Evolutionary conservation across 2,888 invertebrate species (phyloP), one percentile per base, ranked within the genome.

Genomic region (Dasypogon diadema): DNA sequence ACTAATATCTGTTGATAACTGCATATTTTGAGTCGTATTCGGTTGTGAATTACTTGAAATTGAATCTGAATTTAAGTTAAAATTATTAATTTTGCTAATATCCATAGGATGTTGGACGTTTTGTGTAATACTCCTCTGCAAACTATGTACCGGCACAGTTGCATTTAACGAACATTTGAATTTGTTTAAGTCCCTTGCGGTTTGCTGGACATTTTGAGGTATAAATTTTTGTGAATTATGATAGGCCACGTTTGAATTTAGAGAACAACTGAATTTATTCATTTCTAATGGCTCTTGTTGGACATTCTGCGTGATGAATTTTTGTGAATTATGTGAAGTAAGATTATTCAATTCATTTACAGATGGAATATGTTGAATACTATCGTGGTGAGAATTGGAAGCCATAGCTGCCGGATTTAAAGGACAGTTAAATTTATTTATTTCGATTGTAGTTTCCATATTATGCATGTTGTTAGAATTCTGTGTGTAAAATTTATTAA

Each of bases 141-240:
- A 22, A 22, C 24, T 65, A 22, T 24, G 14, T 2, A 14, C 65
- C 22, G 65, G 5, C 12, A 14, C 4, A 26, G 14, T 46, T 16
- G 65, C 1, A 22, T 16, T 65, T n/a, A 21, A 22, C n/a, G 22
- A 37, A 21, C 48, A 46, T 14, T 46, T 14, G 12, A 22, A 42
- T 46, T 46, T 46, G 6, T 65, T 46, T 3, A 21, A 6, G 1
- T 74, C 74, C 16, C 6, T 21, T 46, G 77, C 30, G 18, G 76
- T 22, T 12, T 75, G 77, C 8, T 77, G 18, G 63, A 54, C 75
- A 18, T 77, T 75, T 37, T 56, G 58, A 70, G 63, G 70, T 26
- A 72, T 70, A 46, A 63, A 72, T 16, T 24, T 60, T 55, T 74
- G 77, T 10, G 74, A 18, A 26, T 75, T 76, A 48, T 76, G 18